phyloP scores from a whole-genome alignment of 2,888 invertebrate species.

The Eupithecia dodoneata region DNA sequence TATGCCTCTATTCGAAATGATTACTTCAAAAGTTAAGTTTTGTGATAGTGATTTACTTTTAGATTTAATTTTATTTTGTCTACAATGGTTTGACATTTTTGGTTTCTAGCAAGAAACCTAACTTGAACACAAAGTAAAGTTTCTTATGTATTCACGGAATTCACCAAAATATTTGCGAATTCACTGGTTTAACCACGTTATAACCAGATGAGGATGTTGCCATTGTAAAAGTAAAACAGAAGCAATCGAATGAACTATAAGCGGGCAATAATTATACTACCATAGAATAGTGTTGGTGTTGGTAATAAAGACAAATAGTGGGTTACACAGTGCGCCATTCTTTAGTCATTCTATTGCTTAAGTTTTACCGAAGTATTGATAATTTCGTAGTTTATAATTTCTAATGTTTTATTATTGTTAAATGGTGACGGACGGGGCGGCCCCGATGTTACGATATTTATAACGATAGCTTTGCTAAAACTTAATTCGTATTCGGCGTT shows the following conservation, averaged over 20 bases:
- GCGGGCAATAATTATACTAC: background rate
- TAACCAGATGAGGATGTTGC: slow-evolving; percentile 73
- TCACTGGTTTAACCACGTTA: slow-evolving; percentile 9
- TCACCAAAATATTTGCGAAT: slow-evolving; percentile 8
- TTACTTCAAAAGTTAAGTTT: slow-evolving; percentile 50
- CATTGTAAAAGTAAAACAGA: slow-evolving; percentile 72
- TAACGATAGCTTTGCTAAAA: slow-evolving; percentile 68
- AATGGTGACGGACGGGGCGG: slow-evolving; percentile 52
- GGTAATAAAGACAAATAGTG: background rate
- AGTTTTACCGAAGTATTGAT: slow-evolving; percentile 59
- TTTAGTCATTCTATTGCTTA: slow-evolving; percentile 13
- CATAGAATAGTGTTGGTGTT: background rate
- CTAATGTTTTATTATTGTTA: slow-evolving; percentile 45
- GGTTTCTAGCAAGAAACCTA: slow-evolving; percentile 5
- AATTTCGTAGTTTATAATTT: slow-evolving; percentile 60
- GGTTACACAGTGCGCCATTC: background rate
- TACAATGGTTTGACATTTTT: slow-evolving; percentile 15
- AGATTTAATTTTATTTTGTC: slow-evolving; percentile 57
- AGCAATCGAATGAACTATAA: background rate
- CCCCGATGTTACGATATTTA: slow-evolving; percentile 52
- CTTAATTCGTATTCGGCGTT: slow-evolving; percentile 63
- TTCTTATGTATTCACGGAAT: background rate
- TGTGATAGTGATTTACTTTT: slow-evolving; percentile 78
- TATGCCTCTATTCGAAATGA: slow-evolving; percentile 42
- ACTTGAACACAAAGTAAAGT: background rate